phyloP scores from a whole-genome alignment of 2,888 invertebrate species.

The Anthoptus insignis region DNA sequence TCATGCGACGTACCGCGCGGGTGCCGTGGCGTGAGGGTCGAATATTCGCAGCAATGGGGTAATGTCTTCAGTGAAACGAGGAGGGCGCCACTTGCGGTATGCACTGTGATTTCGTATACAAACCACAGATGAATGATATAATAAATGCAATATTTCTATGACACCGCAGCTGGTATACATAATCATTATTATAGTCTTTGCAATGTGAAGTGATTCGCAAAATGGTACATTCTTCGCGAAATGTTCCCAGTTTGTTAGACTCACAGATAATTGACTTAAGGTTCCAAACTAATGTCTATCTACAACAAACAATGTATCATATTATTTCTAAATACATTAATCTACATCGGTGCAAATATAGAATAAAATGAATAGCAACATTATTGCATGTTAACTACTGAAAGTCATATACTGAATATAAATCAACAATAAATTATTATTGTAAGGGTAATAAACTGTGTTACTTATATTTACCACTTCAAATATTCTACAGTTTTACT shows the following conservation, averaged over 20 bases:
- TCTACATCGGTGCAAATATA: constrained; percentile 36
- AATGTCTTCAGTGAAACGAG: constrained; percentile 93
- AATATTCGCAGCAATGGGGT: constrained; percentile 92
- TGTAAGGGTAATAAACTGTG: background rate
- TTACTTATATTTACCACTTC: constrained; percentile 37
- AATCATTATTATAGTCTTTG: background rate
- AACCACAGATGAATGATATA: constrained; percentile 25
- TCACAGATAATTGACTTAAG: constrained; percentile 12
- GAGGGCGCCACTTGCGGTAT: constrained; percentile 95
- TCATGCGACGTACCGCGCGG: constrained; percentile 82
- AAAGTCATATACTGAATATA: constrained; percentile 48
- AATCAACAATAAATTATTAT: constrained; percentile 26
- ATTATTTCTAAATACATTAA: constrained; percentile 42
- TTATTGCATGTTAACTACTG: constrained; percentile 51
- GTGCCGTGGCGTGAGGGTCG: constrained; percentile 90
- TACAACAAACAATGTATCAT: constrained; percentile 58
- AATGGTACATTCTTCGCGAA: constrained; percentile 1
- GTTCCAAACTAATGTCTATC: constrained; percentile 50
- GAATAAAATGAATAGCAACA: constrained; percentile 40
- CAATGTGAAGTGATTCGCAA: background rate
- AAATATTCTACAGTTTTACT: no score
- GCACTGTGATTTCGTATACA: constrained; percentile 78
- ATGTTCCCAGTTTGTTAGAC: constrained; percentile 44
- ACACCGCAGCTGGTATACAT: no score
- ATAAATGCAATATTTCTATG: background rate